phyloP scores from a whole-genome alignment of 1,140 invertebrate species.

The Chrysoperla carnea region DNA sequence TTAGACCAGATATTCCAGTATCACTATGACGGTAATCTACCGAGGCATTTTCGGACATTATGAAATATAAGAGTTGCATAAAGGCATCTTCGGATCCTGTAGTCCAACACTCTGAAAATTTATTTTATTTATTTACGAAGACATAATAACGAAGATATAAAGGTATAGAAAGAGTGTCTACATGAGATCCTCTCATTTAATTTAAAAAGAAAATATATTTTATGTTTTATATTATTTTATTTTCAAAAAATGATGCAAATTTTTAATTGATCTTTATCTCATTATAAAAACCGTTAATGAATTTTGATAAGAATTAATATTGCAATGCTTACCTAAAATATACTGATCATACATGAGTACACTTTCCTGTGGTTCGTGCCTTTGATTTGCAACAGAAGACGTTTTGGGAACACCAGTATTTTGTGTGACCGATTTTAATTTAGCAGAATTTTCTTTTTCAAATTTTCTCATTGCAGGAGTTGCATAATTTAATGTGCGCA shows the following conservation, averaged over 20 bases:
- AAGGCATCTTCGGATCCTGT: conserved; percentile 37
- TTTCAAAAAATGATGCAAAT: too few species aligned
- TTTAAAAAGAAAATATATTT: too few species aligned
- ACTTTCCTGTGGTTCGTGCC: not conserved
- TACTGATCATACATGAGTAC: not conserved
- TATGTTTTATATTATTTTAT: too few species aligned
- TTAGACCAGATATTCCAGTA: conserved; percentile 46
- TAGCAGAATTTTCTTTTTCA: conserved; percentile 34
- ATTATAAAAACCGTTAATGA: too few species aligned
- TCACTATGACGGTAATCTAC: conserved; percentile 46
- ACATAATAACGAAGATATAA: too few species aligned
- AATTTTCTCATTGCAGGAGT: conserved; percentile 46
- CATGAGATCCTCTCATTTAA: too few species aligned
- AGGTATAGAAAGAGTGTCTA: too few species aligned
- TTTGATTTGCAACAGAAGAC: not conserved
- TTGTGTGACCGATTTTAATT: conserved; percentile 2
- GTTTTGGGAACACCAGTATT: not conserved
- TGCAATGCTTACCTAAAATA: conserved; percentile 32
- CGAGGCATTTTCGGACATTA: conserved; percentile 43
- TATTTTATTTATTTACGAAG: too few species aligned
- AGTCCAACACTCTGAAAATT: conserved; percentile 31
- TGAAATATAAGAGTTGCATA: conserved; percentile 43
- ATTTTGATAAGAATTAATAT: conserved; percentile 24
- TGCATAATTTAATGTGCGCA: conserved; percentile 37
- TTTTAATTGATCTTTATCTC: too few species aligned